Percentiles rank a stretch among this genome's conserved stretches.
Evolutionary conservation across 1,140 invertebrate genomes (phyloP).

Genomic region (Cardiocondyla obscurior): DNA sequence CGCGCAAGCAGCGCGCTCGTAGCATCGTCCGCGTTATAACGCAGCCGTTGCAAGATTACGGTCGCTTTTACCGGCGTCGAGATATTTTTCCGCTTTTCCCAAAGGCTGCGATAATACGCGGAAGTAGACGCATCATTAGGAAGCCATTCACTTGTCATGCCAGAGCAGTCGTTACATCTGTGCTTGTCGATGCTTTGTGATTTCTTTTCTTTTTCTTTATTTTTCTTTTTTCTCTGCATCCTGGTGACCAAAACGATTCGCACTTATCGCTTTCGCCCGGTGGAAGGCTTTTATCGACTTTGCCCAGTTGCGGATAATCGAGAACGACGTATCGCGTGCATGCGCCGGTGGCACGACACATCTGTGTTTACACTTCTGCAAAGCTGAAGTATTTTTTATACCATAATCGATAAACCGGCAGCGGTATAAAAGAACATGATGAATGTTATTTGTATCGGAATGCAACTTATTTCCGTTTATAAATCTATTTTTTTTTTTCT

Average conservation of each 20-base stretch:
- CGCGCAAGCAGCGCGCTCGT: slow-evolving; percentile 14
- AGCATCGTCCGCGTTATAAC: slow-evolving; percentile 21
- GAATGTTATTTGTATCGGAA: background rate
- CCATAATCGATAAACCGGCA: slow-evolving; percentile 10
- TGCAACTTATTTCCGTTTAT: background rate
- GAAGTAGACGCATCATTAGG: slow-evolving; percentile 66
- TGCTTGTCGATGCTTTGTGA: slow-evolving; percentile 55
- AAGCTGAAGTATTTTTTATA: slow-evolving; percentile 8
- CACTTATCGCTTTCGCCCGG: slow-evolving; percentile 62
- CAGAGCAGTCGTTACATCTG: slow-evolving; percentile 61
- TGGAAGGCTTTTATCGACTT: slow-evolving; percentile 44
- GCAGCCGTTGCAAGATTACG: slow-evolving; percentile 32
- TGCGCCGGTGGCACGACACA: background rate
- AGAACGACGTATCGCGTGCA: slow-evolving; percentile 40
- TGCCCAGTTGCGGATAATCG: slow-evolving; percentile 25
- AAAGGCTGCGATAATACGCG: slow-evolving; percentile 49
- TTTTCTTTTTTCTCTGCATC: background rate
- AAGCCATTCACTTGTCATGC: slow-evolving; percentile 63
- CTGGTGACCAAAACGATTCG: slow-evolving; percentile 56
- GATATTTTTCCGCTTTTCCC: slow-evolving; percentile 54
- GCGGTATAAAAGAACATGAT: background rate
- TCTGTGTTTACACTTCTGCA: slow-evolving; percentile 29
- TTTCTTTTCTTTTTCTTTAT: slow-evolving; percentile 18
- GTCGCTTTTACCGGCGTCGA: slow-evolving; percentile 29
- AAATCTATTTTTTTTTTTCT: background rate